A percentile compares a stretch with the other conserved stretches of the same genome.
These are phyloP conservation scores for Clarias pachynema DNA, from an alignment of 2,797 vertebrate species.

Conservation along the genomic window DNA sequence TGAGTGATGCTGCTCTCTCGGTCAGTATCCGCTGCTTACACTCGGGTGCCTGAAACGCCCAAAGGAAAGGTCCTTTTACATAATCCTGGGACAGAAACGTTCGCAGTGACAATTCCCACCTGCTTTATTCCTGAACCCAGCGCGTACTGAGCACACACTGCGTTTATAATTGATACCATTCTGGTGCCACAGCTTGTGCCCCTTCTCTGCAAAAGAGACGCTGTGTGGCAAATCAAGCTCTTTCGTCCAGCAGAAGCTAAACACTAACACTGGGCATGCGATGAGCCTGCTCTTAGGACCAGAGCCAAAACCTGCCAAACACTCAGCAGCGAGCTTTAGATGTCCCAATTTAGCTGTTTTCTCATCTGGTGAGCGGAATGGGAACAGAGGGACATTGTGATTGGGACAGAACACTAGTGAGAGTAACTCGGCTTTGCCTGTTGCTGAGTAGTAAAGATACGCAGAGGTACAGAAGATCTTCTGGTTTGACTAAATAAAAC, in stretches of 20 bases:
- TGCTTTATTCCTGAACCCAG: slow-evolving; percentile 51
- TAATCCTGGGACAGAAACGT: slow-evolving; percentile 45
- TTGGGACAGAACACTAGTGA: neutral
- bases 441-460: slow-evolving; percentile 20
- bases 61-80: slow-evolving; percentile 45
- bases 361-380: slow-evolving; percentile 27
- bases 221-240: slow-evolving; percentile 42
- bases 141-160: slow-evolving; percentile 51
- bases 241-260: slow-evolving; percentile 44
- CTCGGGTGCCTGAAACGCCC: slow-evolving; percentile 46
- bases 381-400: slow-evolving; percentile 23
- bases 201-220: slow-evolving; percentile 47
- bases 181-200: slow-evolving; percentile 44
- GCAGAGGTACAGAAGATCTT: neutral
- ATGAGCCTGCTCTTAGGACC: slow-evolving; percentile 24
- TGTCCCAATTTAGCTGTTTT: slow-evolving; percentile 44
- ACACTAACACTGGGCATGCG: slow-evolving; percentile 16
- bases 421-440: neutral
- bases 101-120: slow-evolving; percentile 36
- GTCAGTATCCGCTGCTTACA: slow-evolving; percentile 51
- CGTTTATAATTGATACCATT: slow-evolving; percentile 57
- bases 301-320: slow-evolving; percentile 47
- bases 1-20: slow-evolving; percentile 15
- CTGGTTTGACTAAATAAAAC: neutral
- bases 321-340: slow-evolving; percentile 36